Evolutionary conservation across 2,888 invertebrate genomes (phyloP), one percentile per base, ranked within the genome.

Genomic region (Parasteatoda lunata): DNA sequence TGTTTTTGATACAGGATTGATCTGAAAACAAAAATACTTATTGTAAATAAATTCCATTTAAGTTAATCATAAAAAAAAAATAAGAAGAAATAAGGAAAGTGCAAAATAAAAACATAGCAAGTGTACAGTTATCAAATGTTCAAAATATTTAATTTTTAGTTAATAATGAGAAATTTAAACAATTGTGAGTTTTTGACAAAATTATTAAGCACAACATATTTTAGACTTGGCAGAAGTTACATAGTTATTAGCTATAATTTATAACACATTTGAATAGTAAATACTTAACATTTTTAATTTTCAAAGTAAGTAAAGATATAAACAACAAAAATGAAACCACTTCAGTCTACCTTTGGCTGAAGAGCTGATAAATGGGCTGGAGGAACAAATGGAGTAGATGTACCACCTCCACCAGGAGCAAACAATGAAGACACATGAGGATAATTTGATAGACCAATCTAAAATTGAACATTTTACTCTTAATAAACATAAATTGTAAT

Each of bases 351-450:
- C 96, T 97, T 97, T 91, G 97, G 97, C 90, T 97, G 96, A 92
- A 96, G 97, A 69, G 96, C 94, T 89, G 96, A 95, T 90, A 97
- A 93, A 91, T 97, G 97, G 91, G 95, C 95, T 64, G 97, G 97
- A 89, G 97, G 96, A 91, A 96, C 96, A 92, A 97, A 97, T 11
- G 97, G 97, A 78, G 96, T 96, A 49, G 96, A 94, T 71, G 95
- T 94, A 52, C 95, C 94, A 84, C 95, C 94, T 69, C 89, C 89
- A 64, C 96, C 95, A 93, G 96, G 97, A 89, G 96, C 93, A 82
- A 97, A 93, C 88, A 96, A 94, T 47, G 96, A 94, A 66, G 95
- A 95, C 91, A 95, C 95, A 65, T 95, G 94, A 3, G 97, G 95
- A 92, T 96, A 97, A 89, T 87, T 88, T 15, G 90, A 86, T 66